phyloP scores from a whole-genome alignment of 2,113 vertebrate genomes.

The Anguilla rostrata region DNA sequence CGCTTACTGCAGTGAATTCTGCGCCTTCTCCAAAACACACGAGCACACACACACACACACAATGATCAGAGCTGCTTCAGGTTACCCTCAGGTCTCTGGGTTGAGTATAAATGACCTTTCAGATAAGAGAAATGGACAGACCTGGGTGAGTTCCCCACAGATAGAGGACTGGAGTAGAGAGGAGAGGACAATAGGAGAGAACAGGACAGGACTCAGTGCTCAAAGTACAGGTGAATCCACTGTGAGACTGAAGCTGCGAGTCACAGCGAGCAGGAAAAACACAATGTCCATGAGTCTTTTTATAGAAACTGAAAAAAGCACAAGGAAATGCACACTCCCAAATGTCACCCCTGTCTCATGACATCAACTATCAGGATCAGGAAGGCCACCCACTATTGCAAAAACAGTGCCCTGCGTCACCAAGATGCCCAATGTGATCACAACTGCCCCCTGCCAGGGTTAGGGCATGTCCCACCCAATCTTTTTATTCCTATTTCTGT shows the following conservation, averaged over 20 bases:
- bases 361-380: background rate
- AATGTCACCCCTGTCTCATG: slow-evolving; percentile 1
- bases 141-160: background rate
- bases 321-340: slow-evolving; percentile 4
- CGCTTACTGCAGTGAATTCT: slow-evolving; percentile 1
- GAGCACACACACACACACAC: background rate
- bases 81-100: background rate
- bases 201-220: background rate
- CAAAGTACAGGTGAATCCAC: background rate
- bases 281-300: background rate
- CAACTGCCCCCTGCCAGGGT: background rate
- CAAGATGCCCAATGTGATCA: background rate
- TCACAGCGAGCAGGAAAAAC: slow-evolving; percentile 3
- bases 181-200: background rate
- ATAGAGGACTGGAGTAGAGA: background rate
- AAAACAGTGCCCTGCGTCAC: slow-evolving; percentile 12
- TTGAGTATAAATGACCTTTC: background rate
- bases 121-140: background rate
- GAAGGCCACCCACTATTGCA: background rate
- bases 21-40: slow-evolving; percentile 3
- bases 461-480: background rate
- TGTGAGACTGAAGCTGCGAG: background rate
- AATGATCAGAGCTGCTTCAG: slow-evolving; percentile 8
- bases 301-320: background rate
- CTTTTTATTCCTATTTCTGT: background rate